Percentiles rank a stretch among this genome's conserved stretches.
Conservation (phyloP, 2,888 invertebrate species). For the Parnassius glacialis region DNA sequence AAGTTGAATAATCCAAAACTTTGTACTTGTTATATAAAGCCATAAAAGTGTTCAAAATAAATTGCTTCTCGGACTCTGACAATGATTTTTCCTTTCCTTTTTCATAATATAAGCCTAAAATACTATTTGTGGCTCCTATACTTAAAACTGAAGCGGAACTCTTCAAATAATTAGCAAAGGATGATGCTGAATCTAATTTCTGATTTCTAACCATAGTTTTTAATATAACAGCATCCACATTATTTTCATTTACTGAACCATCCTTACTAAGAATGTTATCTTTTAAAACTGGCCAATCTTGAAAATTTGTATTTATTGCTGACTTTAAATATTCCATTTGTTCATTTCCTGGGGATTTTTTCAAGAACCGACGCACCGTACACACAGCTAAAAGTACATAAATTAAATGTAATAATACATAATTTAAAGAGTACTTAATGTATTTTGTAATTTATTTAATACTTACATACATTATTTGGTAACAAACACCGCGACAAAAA, state of each 20-base stretch:
- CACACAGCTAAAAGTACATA: conserved; percentile 11
- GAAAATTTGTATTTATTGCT: conserved; percentile 37
- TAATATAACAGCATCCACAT: conserved; percentile 82
- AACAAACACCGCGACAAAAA: conserved; percentile 5
- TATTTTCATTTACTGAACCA: conserved; percentile 66
- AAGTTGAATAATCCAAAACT: conserved; percentile 81
- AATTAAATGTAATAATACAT: too few relatives aligned
- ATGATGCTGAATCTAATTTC: conserved; percentile 74
- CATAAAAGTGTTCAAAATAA: conserved; percentile 77
- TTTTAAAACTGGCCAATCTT: conserved; percentile 68
- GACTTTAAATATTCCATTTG: conserved; percentile 58
- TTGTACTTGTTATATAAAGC: conserved; percentile 75
- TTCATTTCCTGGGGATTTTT: conserved; percentile 30
- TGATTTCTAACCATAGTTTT: conserved; percentile 67
- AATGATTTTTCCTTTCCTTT: conserved; percentile 49
- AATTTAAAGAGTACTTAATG: too few relatives aligned
- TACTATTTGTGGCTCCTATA: conserved; percentile 80
- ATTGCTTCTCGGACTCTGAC: conserved; percentile 67
- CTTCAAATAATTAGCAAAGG: conserved; percentile 81
- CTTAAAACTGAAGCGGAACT: conserved; percentile 70
- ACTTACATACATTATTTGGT: conserved; percentile 14
- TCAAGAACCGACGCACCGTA: conserved; percentile 1
- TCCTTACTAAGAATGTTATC: conserved; percentile 55
- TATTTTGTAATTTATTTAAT: conserved; percentile 1
- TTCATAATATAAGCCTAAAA: conserved; percentile 78